These are phyloP conservation scores for Podabrus alpinus DNA, from an alignment of 2,888 invertebrate genomes.

Conservation along the genomic window DNA sequence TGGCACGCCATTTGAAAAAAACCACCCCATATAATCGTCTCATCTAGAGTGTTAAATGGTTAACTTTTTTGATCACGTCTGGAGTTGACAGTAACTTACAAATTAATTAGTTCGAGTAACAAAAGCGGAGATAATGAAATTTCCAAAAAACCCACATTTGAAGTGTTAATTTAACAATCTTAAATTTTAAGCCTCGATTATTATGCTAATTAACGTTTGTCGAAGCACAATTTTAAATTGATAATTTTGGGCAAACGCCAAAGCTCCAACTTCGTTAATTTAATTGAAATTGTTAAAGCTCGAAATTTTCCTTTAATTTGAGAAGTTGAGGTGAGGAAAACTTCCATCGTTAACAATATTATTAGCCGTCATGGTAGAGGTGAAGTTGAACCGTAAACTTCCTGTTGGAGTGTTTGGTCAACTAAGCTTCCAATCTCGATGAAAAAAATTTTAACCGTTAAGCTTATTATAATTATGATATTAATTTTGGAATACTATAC, in stretches of 20 bases:
- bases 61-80: too few species aligned
- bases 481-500: too few species aligned
- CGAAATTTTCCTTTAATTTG: not conserved
- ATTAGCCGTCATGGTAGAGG: not conserved
- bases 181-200: not conserved
- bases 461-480: too few species aligned
- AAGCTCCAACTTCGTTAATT: not conserved
- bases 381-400: not conserved
- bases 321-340: not conserved
- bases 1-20: not conserved
- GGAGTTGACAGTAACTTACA: too few species aligned
- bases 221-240: not conserved
- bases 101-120: too few species aligned
- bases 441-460: too few species aligned
- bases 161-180: not conserved
- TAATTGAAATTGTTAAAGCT: not conserved
- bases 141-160: not conserved
- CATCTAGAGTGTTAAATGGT: not conserved
- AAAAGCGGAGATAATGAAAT: not conserved
- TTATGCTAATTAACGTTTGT: not conserved
- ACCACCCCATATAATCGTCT: not conserved
- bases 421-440: not conserved
- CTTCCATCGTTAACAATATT: not conserved
- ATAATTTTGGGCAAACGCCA: not conserved
- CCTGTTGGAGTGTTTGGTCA: too few species aligned